These are phyloP conservation scores for Conopomorpha cramerella DNA, from an alignment of 1,140 invertebrate species.

Conservation along the genomic window DNA sequence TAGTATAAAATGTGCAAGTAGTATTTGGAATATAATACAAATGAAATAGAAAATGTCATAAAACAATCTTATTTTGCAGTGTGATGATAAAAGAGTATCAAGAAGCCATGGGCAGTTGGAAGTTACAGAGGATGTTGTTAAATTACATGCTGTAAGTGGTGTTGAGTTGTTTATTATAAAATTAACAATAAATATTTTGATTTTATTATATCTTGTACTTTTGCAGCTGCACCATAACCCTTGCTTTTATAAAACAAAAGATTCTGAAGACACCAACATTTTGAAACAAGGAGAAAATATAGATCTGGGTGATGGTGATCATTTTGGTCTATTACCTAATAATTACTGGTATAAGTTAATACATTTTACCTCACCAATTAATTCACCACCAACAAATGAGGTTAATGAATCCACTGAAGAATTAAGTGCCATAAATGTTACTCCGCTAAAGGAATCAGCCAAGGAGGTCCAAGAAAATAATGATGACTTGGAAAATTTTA, in stretches of 20 bases:
- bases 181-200: not conserved
- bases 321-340: conserved; percentile 30
- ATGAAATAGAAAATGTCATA: not conserved
- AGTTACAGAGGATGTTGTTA: conserved; percentile 16
- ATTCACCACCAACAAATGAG: not conserved
- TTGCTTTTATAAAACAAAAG: conserved; percentile 26
- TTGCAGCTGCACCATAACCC: conserved; percentile 41
- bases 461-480: not conserved
- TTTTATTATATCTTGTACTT: conserved; percentile 1
- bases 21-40: no score
- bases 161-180: not conserved
- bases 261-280: conserved; percentile 14
- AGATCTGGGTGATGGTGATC: conserved; percentile 22
- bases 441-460: not conserved
- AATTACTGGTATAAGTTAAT: conserved; percentile 31
- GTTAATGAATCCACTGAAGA: not conserved
- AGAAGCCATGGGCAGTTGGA: conserved; percentile 32
- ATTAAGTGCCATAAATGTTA: not conserved
- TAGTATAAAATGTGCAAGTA: no score
- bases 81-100: conserved; percentile 35
- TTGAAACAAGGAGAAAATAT: conserved; percentile 13
- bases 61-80: conserved; percentile 16
- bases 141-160: conserved; percentile 29
- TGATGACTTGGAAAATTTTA: conserved; percentile 1
- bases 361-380: no score